Conservation (phyloP, 2,797 vertebrate species). For the Sciurus carolinensis region DNA sequence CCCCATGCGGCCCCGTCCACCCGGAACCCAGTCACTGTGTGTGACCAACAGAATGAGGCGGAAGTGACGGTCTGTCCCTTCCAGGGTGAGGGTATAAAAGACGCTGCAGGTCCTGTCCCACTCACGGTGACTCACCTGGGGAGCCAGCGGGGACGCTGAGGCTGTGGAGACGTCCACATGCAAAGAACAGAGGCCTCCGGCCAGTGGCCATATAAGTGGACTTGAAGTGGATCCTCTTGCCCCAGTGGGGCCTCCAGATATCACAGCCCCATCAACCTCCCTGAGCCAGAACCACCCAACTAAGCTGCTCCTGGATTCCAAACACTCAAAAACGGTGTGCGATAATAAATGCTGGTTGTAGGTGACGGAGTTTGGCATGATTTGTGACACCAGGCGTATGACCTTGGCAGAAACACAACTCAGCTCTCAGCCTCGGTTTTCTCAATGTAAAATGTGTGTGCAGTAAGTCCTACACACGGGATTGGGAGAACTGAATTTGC, state of each 20-base stretch:
- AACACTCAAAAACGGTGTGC: neutral
- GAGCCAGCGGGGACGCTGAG: neutral
- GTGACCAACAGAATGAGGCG: neutral
- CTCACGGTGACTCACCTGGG: neutral
- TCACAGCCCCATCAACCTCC: neutral
- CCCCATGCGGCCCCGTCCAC: no score
- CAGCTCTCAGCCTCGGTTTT: neutral
- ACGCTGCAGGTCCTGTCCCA: rapidly evolving
- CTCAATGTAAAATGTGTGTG: neutral
- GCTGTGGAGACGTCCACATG: rapidly evolving
- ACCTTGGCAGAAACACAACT: neutral
- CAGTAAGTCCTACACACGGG: neutral
- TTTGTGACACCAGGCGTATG: neutral
- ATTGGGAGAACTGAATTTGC: neutral
- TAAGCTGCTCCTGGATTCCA: neutral
- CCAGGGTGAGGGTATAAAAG: neutral
- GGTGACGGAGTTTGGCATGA: neutral
- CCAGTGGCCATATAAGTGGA: neutral
- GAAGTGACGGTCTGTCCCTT: neutral
- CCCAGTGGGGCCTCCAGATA: neutral
- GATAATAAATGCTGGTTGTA: neutral
- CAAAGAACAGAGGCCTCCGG: neutral
- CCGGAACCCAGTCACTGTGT: neutral
- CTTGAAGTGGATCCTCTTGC: neutral
- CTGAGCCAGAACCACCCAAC: neutral